phyloP scores from a whole-genome alignment of 2,113 vertebrate species.

The Psilopsiagon aurifrons region DNA sequence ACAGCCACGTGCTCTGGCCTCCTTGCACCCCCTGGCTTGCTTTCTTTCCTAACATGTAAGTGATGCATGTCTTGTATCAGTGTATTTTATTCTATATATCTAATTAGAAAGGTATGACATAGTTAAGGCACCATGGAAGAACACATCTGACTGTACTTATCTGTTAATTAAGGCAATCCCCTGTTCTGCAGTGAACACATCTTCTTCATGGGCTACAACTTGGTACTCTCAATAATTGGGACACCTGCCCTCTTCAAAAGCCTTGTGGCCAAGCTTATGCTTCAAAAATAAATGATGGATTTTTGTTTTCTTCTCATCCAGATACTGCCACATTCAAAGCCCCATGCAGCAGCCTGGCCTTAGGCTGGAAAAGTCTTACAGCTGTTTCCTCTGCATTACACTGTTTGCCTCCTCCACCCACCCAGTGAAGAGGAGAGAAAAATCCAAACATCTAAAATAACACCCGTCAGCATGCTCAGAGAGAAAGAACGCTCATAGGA shows the following conservation, averaged over 20 bases:
- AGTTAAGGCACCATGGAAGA: background rate
- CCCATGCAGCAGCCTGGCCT: background rate
- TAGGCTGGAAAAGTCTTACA: background rate
- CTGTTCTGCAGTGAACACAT: background rate
- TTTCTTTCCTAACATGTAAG: background rate
- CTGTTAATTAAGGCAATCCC: background rate
- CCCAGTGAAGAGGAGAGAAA: background rate
- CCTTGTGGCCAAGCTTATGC: background rate
- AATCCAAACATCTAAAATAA: background rate
- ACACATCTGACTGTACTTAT: background rate
- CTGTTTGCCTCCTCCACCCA: background rate
- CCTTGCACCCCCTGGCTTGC: background rate
- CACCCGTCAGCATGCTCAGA: background rate
- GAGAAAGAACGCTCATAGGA: background rate
- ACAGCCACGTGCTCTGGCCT: rapidly evolving
- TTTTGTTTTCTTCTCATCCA: background rate
- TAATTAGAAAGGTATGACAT: background rate
- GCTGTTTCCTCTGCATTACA: background rate
- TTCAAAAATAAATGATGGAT: background rate
- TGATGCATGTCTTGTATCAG: background rate
- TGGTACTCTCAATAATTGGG: background rate
- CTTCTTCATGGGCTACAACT: background rate
- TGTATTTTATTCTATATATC: background rate
- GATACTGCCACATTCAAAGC: background rate
- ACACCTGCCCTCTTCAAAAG: background rate